Evolutionary conservation across 2,797 vertebrate species (phyloP), one percentile per base, ranked within the genome.

Genomic region (Holocentrus rufus): DNA sequence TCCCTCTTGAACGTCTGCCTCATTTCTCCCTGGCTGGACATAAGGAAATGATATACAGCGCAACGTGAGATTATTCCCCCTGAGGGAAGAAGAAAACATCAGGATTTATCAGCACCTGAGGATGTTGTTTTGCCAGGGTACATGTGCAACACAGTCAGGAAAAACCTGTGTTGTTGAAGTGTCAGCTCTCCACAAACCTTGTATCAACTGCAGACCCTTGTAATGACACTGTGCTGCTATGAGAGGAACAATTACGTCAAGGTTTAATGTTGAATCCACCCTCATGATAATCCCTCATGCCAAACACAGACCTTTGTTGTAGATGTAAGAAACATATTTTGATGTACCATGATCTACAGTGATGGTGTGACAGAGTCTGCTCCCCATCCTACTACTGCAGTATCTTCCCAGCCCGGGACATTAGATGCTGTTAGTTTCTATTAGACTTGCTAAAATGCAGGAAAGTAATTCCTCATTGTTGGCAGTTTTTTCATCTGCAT

Each of bases 21-120:
- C 11, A 4, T 27, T 30, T 53, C 50, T 53, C 8, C 20, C 13
- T 4, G 44, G 36, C 7, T 20, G 1, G 31, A 71, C 83, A 68
- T 72, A 54, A 84, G 81, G 74, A 77, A 86, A 64, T 64, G 34
- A 85, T 80, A 66, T 65, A 27, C 23, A 27, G 66, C 36, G 27
- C 59, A 50, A 18, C 53, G 79, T 77, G 44, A 79, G 72, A 77
- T 70, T 53, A 34, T 7, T 42, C n/a, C 52, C 54, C 42, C 54
- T 22, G 46, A 62, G 58, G 59, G 34, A 69, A 59, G 47, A 71
- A 64, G 71, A 69, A 27, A 76, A 81, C n/a, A 65, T 6, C 25
- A 20, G 23, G 23, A 56, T 79, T 62, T 65, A 74, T 69, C 69
- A 9, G 46, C n/a, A 46, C 47, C 67, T 15, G 31, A 58, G 59